Evolutionary conservation across 2,888 invertebrate genomes (phyloP).

Genomic region (Cynaeus angustus): DNA sequence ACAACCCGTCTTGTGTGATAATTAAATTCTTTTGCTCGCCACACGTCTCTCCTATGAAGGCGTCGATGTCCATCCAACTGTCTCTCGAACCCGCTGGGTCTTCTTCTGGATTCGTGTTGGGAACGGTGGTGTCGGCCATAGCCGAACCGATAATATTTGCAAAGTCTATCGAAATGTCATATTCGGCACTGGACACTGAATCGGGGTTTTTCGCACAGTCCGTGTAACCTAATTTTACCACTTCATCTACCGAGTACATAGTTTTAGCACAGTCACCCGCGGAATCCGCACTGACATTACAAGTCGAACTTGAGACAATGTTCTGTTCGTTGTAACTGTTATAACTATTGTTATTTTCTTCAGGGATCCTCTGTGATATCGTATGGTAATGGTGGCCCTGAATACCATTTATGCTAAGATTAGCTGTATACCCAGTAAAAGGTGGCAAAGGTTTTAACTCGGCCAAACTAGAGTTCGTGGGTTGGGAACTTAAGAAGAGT

Average conservation of each 20-base stretch:
- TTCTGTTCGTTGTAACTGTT: constrained; percentile 78
- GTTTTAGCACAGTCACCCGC: constrained; percentile 71
- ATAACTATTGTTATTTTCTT: constrained; percentile 81
- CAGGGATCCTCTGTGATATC: constrained; percentile 84
- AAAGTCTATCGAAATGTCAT: constrained; percentile 86
- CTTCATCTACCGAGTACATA: constrained; percentile 73
- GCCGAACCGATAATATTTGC: constrained; percentile 92
- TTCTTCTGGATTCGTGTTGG: constrained; percentile 79
- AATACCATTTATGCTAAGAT: constrained; percentile 90
- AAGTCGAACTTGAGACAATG: constrained; percentile 84
- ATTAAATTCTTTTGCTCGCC: constrained; percentile 82
- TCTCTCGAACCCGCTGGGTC: constrained; percentile 85
- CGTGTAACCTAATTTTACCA: constrained; percentile 71
- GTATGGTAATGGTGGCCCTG: constrained; percentile 91
- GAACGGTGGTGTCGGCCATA: constrained; percentile 91
- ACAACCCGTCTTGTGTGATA: constrained; percentile 79
- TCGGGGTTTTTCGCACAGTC: constrained; percentile 72
- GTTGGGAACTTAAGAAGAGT: constrained; percentile 74
- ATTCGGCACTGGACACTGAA: constrained; percentile 74
- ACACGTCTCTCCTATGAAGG: constrained; percentile 89
- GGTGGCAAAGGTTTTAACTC: constrained; percentile 91
- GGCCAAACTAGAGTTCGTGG: constrained; percentile 80
- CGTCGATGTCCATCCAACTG: constrained; percentile 92
- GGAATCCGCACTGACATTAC: constrained; percentile 73
- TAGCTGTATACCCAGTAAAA: constrained; percentile 89